Evolutionary conservation across 2,888 invertebrate genomes (phyloP).

Genomic region (Ferdinandea cuprea): DNA sequence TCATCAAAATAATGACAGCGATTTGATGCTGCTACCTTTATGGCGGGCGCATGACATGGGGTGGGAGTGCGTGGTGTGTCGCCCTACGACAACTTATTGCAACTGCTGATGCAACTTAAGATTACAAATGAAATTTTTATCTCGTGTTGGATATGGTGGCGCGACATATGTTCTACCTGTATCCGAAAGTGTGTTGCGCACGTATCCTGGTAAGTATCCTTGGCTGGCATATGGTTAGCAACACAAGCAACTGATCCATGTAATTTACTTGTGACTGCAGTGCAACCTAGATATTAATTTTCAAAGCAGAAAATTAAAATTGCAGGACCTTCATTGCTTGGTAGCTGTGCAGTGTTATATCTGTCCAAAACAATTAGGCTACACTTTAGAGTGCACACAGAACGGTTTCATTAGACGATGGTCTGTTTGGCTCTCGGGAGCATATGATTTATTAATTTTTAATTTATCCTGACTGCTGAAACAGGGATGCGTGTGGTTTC

Average conservation of each 20-base stretch:
- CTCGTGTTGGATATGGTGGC: constrained; percentile 55
- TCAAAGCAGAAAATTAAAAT: constrained; percentile 61
- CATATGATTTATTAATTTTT: constrained; percentile 65
- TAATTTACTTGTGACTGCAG: constrained; percentile 62
- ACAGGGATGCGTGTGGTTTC: constrained; percentile 4
- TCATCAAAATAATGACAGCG: constrained; percentile 72
- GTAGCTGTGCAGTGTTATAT: constrained; percentile 21
- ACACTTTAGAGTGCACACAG: constrained; percentile 8
- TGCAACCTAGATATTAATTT: constrained; percentile 64
- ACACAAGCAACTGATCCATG: constrained; percentile 67
- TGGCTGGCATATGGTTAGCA: constrained; percentile 69
- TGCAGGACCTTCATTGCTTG: not conserved
- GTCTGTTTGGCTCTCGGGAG: constrained; percentile 23
- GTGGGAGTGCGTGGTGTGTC: constrained; percentile 8
- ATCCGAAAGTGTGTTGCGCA: constrained; percentile 37
- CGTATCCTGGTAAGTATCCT: constrained; percentile 36
- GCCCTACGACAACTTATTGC: constrained; percentile 24
- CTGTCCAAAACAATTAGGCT: constrained; percentile 53
- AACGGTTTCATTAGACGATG: constrained; percentile 22
- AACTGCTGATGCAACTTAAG: constrained; percentile 66
- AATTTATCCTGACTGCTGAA: constrained; percentile 47
- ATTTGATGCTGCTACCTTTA: constrained; percentile 53
- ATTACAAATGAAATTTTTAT: constrained; percentile 68
- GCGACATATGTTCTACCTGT: constrained; percentile 72
- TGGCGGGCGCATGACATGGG: not conserved